Evolutionary conservation across 2,113 vertebrate genomes (phyloP).

Genomic region (Agapornis roseicollis): DNA sequence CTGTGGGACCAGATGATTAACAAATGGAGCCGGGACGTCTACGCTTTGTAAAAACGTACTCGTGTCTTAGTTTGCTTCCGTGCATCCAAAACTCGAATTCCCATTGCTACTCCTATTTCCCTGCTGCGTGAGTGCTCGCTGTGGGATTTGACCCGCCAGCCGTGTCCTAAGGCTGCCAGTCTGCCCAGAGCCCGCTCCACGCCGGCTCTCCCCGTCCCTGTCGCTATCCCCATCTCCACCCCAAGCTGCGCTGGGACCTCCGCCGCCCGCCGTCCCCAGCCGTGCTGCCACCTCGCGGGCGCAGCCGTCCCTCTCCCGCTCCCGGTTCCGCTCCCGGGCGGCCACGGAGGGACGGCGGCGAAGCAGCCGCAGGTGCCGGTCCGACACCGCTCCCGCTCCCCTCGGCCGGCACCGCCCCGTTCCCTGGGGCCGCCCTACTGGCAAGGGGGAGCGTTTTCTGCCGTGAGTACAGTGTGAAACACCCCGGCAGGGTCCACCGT

Average conservation of each 20-base stretch:
- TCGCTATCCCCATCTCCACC: neutral
- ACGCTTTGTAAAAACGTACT: neutral
- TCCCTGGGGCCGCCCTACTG: neutral
- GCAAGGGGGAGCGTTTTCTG: neutral
- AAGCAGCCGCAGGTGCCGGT: neutral
- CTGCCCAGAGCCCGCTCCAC: neutral
- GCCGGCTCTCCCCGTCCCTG: neutral
- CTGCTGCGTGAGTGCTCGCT: rapidly evolving
- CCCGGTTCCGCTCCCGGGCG: neutral
- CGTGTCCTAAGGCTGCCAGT: neutral
- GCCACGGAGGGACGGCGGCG: neutral
- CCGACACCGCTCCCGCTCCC: neutral
- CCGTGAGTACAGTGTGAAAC: neutral
- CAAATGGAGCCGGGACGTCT: neutral
- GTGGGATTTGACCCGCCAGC: too few species aligned
- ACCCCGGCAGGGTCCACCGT: neutral
- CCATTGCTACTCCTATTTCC: too few species aligned
- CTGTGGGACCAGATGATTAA: neutral
- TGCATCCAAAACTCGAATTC: rapidly evolving
- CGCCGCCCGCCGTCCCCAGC: neutral
- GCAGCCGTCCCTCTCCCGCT: rapidly evolving
- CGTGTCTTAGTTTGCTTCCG: neutral
- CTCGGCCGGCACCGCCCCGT: rapidly evolving
- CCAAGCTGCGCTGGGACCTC: neutral
- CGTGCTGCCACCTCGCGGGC: constrained; percentile 59